Conservation (phyloP, 2,797 vertebrate species). For the Pipistrellus pipistrellus region DNA sequence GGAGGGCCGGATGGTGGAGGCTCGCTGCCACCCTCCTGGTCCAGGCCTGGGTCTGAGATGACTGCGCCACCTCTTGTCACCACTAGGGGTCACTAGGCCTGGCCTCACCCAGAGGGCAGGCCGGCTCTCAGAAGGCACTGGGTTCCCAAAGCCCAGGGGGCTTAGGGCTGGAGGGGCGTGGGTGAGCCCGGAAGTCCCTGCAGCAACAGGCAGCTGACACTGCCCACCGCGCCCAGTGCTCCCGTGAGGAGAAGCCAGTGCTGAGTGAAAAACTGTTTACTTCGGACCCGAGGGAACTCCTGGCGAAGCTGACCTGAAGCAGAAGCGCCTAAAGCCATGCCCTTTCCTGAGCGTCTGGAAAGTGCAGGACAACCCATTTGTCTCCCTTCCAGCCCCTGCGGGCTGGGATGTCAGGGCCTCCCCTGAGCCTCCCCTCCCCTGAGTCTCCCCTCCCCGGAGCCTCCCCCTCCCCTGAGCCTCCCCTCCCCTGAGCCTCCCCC, state of each 20-base stretch:
- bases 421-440: background rate
- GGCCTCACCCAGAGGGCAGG: background rate
- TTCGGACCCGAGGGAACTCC: background rate
- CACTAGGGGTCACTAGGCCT: conserved; percentile 7
- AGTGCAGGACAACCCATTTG: fast-evolving
- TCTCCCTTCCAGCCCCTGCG: background rate
- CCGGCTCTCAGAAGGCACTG: background rate
- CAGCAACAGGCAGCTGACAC: background rate
- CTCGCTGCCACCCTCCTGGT: background rate
- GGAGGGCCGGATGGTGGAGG: too few species aligned
- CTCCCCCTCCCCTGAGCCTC: too few species aligned
- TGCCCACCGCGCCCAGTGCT: background rate
- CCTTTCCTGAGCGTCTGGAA: background rate
- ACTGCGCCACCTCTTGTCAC: background rate
- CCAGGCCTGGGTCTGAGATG: background rate
- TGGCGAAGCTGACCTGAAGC: background rate
- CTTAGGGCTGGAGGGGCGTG: background rate
- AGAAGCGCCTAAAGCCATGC: background rate
- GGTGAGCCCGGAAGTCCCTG: background rate
- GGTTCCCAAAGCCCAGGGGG: background rate
- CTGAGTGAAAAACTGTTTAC: background rate
- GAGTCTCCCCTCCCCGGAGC: too few species aligned
- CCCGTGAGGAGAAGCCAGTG: background rate
- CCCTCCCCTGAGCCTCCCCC: background rate
- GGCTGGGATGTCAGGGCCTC: background rate